Conservation (phyloP, 2,113 vertebrate genomes). For the Nicator chloris region DNA sequence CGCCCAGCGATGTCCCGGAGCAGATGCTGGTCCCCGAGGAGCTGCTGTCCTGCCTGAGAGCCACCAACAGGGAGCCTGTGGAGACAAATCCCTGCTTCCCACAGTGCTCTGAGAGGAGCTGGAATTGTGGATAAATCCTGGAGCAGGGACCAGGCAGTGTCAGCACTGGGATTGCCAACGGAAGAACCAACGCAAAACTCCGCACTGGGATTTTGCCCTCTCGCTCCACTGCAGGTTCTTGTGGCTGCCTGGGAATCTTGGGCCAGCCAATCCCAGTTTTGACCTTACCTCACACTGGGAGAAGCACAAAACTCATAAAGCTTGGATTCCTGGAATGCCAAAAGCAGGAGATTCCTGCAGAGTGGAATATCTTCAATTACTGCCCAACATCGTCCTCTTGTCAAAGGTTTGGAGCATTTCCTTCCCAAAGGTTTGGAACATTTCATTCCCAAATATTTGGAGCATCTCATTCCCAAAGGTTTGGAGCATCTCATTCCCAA, state of each 20-base stretch:
- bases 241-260: background rate
- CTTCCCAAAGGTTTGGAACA: background rate
- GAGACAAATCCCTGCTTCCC: slow-evolving; percentile 52
- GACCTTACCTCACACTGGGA: background rate
- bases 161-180: rapidly evolving
- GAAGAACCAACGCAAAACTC: background rate
- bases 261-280: background rate
- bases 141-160: rapidly evolving
- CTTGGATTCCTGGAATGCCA: background rate
- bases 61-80: background rate
- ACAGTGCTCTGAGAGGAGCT: background rate
- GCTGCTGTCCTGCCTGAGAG: slow-evolving; percentile 62
- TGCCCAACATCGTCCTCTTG: background rate
- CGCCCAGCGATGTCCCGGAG: background rate
- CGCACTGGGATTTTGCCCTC: rapidly evolving
- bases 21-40: slow-evolving; percentile 67
- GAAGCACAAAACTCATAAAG: background rate
- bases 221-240: background rate
- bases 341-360: background rate
- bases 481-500: background rate
- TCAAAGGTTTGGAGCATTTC: background rate
- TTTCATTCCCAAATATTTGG: background rate
- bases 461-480: background rate
- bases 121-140: rapidly evolving
- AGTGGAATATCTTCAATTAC: background rate